A percentile compares a stretch with the other conserved stretches of the same genome.
phyloP scores from a whole-genome alignment of 1,140 invertebrate genomes.

The Drosophila obscura region DNA sequence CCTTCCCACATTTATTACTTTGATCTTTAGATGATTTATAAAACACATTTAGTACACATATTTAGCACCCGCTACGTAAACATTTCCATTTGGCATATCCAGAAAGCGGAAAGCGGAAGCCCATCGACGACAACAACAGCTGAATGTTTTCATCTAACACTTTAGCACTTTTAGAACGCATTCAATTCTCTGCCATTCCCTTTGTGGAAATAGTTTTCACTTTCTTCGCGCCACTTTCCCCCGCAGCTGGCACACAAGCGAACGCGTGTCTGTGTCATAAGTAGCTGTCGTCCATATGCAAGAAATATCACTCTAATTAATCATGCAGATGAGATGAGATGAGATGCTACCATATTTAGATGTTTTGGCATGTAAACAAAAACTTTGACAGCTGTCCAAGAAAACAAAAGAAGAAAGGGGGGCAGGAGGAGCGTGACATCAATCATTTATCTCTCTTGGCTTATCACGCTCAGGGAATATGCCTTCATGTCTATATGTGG shows the following conservation, averaged over 20 bases:
- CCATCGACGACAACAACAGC: no score
- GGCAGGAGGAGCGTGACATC: conserved; percentile 39
- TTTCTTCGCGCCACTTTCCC: conserved; percentile 33
- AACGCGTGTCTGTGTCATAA: conserved; percentile 40
- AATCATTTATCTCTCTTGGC: conserved; percentile 49
- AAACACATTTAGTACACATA: no score
- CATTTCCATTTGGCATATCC: no score
- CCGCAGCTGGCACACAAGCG: neutral
- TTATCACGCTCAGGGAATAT: neutral
- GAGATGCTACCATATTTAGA: conserved; percentile 21
- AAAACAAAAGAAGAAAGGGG: neutral
- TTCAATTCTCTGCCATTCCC: neutral
- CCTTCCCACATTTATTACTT: no score
- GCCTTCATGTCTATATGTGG: conserved; percentile 11
- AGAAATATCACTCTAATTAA: conserved; percentile 52
- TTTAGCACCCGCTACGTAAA: no score
- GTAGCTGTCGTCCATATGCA: conserved; percentile 23
- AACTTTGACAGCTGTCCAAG: conserved; percentile 43
- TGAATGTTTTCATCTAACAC: neutral
- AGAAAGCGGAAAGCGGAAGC: no score
- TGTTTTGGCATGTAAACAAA: conserved; percentile 30
- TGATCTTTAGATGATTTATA: no score
- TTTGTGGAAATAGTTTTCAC: conserved; percentile 30
- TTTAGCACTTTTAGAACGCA: conserved; percentile 9
- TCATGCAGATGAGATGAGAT: conserved; percentile 17